A percentile compares a stretch with the other conserved stretches of the same genome.
These are phyloP conservation scores for Aspidiotus rigidus DNA, from an alignment of 2,888 invertebrate species.

Conservation along the genomic window DNA sequence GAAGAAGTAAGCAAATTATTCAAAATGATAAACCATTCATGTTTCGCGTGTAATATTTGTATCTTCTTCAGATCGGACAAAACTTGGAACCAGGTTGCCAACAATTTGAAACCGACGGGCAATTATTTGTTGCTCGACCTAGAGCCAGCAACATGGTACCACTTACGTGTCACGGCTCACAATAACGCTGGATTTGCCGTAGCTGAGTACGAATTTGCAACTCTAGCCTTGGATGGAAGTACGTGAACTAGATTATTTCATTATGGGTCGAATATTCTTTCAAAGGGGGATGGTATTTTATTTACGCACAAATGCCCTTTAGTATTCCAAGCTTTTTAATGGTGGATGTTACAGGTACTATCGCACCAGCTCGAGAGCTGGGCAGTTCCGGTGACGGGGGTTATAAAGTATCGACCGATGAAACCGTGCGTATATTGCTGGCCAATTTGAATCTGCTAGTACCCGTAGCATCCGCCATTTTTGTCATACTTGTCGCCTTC, in stretches of 20 bases:
- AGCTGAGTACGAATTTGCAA: conserved; percentile 91
- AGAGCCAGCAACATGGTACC: conserved; percentile 90
- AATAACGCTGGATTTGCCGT: conserved; percentile 94
- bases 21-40: background rate
- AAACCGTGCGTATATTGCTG: conserved; percentile 77
- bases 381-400: conserved; percentile 52
- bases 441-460: conserved; percentile 88
- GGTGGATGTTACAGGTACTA: conserved; percentile 71
- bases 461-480: conserved; percentile 80
- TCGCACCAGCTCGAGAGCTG: conserved; percentile 80
- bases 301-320: background rate
- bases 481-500: conserved; percentile 87
- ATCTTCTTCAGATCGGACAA: conserved; percentile 14
- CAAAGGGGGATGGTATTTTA: background rate
- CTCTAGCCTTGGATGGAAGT: conserved; percentile 89
- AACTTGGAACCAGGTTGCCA: conserved; percentile 90
- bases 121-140: conserved; percentile 84
- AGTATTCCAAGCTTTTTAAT: background rate
- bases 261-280: background rate
- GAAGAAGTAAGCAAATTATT: conserved; percentile 62
- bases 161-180: conserved; percentile 80
- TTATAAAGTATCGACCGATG: conserved; percentile 51
- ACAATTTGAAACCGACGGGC: conserved; percentile 82
- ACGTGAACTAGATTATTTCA: conserved; percentile 42
- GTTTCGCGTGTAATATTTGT: background rate